Evolutionary conservation across 2,797 vertebrate species (phyloP), one percentile per base, ranked within the genome.

Genomic region (Lepus oiostolus): DNA sequence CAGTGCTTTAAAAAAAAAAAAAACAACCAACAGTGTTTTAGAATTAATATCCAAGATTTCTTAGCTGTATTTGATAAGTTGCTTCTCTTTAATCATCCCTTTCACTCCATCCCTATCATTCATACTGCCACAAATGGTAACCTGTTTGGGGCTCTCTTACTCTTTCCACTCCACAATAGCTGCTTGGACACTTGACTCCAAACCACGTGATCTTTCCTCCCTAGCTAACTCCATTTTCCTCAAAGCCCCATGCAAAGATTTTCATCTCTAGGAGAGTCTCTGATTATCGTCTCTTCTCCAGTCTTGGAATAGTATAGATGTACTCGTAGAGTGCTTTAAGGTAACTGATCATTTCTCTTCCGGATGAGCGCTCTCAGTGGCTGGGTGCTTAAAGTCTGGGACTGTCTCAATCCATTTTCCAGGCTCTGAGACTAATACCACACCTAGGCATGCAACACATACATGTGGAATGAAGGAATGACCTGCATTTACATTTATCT

Each of bases 211-310:
- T 32, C 42, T 28, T 71, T 80, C 47, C 76, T 84, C n/a, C 17
- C 35, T 58, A 42, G 30, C 13, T 80, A 62, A n/a, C n/a, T 77
- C 62, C 60, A 13, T 86, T 90, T 71, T 89, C 19, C 47, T 91
- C 2, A 90, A 81, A 81, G 16, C 5, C 38, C 5, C 32, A 65
- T 12, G 91, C 62, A 21, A 28, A 17, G n/a, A 86, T 86, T 93
- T 75, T 91, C 42, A 74, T 75, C 21, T 70, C 63, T 79, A 13
- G 28, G 30, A 75, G 42, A 80, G 83, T 91, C 54, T 91, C 75
- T 50, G 30, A 42, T 85, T 67, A 62, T 71, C 28, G 65, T 24
- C 22, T 70, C 17, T 10, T 47, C 6, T 79, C 35, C 38, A 91
- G 50, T 52, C 47, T 91, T 86, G 16, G 32, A 74, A 87, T 50